Percentiles rank a stretch among this genome's conserved stretches.
These are phyloP conservation scores for Phorcus lineatus DNA, from an alignment of 2,888 invertebrate species.

Conservation along the genomic window DNA sequence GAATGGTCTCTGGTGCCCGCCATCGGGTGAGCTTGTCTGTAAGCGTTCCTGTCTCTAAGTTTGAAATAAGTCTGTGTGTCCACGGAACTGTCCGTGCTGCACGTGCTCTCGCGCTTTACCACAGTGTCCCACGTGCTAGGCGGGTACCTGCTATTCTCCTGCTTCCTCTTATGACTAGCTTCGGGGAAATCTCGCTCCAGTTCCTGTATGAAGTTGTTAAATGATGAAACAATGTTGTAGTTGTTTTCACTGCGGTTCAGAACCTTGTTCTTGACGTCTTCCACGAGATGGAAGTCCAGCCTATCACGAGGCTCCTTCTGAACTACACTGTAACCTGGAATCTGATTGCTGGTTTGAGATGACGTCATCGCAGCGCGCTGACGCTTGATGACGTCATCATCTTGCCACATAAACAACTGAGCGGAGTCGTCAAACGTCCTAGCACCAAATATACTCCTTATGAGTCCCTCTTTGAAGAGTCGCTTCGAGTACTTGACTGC, in stretches of 20 bases:
- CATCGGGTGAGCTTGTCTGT: conserved; percentile 25
- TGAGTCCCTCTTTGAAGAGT: conserved; percentile 66
- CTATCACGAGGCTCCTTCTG: background rate
- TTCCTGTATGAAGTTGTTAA: conserved; percentile 55
- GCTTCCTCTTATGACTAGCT: conserved; percentile 2
- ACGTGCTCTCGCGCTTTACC: conserved; percentile 48
- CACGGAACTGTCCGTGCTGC: conserved; percentile 61
- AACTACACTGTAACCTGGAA: background rate
- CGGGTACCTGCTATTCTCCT: background rate
- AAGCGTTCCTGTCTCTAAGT: conserved; percentile 45
- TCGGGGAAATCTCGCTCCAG: conserved; percentile 50
- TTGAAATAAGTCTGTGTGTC: conserved; percentile 53
- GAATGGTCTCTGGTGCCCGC: background rate
- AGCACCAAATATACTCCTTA: conserved; percentile 64
- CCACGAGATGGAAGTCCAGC: conserved; percentile 38
- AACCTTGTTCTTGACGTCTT: conserved; percentile 42
- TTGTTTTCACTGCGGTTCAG: conserved; percentile 41
- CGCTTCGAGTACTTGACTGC: conserved; percentile 65
- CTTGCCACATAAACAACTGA: conserved; percentile 66
- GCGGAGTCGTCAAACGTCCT: conserved; percentile 69
- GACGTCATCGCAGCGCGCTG: conserved; percentile 50
- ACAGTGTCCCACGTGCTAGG: conserved; percentile 21
- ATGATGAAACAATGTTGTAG: conserved; percentile 43
- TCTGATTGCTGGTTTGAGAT: conserved; percentile 22
- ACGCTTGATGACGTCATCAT: conserved; percentile 47